phyloP scores from a whole-genome alignment of 2,888 invertebrate genomes.

The Limulus polyphemus region DNA sequence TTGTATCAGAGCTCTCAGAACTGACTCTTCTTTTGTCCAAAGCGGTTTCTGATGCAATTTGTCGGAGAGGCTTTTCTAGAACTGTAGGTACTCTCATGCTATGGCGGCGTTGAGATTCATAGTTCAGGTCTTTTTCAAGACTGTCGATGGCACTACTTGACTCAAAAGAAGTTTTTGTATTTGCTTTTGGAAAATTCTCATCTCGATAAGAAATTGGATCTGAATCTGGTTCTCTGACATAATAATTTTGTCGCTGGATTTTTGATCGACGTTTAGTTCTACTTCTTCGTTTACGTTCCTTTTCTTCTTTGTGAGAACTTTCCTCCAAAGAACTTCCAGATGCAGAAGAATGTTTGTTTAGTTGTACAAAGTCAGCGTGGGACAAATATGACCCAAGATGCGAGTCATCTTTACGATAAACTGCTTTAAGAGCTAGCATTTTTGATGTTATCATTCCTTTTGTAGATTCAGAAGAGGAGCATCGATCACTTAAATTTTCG shows the following conservation, averaged over 20 bases:
- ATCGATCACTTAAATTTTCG: too few species aligned
- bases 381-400: too few species aligned
- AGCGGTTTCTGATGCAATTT: slow-evolving; percentile 12
- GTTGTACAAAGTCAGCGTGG: too few species aligned
- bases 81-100: neutral
- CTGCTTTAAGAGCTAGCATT: too few species aligned
- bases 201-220: neutral
- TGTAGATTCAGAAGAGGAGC: too few species aligned
- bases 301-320: neutral
- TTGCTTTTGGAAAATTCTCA: too few species aligned
- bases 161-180: slow-evolving; percentile 2
- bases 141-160: slow-evolving; percentile 6
- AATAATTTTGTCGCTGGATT: slow-evolving; percentile 17
- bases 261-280: slow-evolving; percentile 7
- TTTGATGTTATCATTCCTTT: too few species aligned
- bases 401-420: too few species aligned
- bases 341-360: too few species aligned
- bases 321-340: neutral
- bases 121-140: slow-evolving; percentile 1
- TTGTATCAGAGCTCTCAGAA: slow-evolving; percentile 23
- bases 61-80: slow-evolving; percentile 1
- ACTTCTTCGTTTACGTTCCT: slow-evolving; percentile 5
- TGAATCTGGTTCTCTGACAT: slow-evolving; percentile 13
- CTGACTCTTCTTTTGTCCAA: slow-evolving; percentile 21
- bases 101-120: neutral